phyloP scores from a whole-genome alignment of 2,113 vertebrate genomes.

The Prinia subflava region DNA sequence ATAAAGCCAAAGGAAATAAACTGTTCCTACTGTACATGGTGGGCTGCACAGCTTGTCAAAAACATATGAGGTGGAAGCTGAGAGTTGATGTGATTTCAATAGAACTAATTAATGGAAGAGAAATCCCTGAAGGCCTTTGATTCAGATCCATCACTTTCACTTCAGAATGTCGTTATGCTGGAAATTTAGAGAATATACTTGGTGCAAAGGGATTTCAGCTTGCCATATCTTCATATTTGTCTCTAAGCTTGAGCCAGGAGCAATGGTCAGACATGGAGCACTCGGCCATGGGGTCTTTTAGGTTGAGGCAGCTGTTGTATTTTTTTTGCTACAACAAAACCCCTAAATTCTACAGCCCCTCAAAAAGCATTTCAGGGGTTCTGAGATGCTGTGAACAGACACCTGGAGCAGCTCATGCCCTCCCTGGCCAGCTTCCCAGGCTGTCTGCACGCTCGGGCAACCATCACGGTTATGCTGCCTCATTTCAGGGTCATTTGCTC shows the following conservation, averaged over 20 bases:
- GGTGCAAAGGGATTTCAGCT: background rate
- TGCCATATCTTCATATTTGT: background rate
- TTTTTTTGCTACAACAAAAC: background rate
- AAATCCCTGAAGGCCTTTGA: background rate
- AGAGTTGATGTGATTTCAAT: fast-evolving
- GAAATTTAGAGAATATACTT: background rate
- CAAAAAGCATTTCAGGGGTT: background rate
- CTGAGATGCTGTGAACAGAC: background rate
- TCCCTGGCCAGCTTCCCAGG: background rate
- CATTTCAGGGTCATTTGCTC: background rate
- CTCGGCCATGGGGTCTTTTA: fast-evolving
- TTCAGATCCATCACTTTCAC: background rate
- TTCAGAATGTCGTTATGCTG: background rate
- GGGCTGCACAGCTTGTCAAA: background rate
- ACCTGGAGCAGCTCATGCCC: fast-evolving
- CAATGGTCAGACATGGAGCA: fast-evolving
- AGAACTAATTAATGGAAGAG: background rate
- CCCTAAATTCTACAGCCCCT: background rate
- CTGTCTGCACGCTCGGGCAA: fast-evolving
- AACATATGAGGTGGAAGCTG: background rate
- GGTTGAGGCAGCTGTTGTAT: background rate
- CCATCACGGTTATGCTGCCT: fast-evolving
- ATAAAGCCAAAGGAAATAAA: background rate
- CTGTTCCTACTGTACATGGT: fast-evolving
- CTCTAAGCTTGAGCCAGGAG: background rate